phyloP scores from a whole-genome alignment of 2,888 invertebrate genomes.

The Drosophila nigricruria region DNA sequence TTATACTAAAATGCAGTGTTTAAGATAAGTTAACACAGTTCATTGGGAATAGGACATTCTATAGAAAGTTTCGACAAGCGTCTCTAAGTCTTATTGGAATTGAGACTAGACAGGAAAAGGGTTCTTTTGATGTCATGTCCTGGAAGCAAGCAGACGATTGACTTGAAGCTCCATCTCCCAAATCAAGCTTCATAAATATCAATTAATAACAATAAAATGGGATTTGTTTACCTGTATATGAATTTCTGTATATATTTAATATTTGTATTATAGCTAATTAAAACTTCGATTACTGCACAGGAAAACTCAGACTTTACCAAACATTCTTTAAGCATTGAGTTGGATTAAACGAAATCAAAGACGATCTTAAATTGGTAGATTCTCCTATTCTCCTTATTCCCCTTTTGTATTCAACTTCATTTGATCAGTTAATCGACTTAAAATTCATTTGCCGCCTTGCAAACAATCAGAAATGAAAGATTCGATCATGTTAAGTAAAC shows the following conservation, averaged over 20 bases:
- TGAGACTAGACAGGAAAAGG: too few relatives aligned
- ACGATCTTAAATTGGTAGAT: not conserved
- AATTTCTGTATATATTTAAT: not conserved
- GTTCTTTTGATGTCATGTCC: too few relatives aligned
- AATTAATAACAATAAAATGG: too few relatives aligned
- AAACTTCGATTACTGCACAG: not conserved
- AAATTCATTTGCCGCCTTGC: slow-evolving; percentile 1
- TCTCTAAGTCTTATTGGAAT: too few relatives aligned
- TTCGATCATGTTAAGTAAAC: slow-evolving; percentile 50
- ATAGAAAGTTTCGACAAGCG: too few relatives aligned
- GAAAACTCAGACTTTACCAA: not conserved
- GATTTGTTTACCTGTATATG: too few relatives aligned
- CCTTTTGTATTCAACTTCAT: not conserved
- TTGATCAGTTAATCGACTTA: not conserved
- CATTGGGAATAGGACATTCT: too few relatives aligned
- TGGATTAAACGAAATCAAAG: not conserved
- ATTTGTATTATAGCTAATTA: not conserved
- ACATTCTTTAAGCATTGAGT: not conserved
- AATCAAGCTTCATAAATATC: too few relatives aligned
- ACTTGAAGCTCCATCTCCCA: too few relatives aligned
- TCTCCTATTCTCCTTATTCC: not conserved
- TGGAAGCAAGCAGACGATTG: too few relatives aligned
- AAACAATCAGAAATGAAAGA: slow-evolving; percentile 8
- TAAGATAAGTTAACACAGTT: too few relatives aligned
- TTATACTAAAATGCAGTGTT: too few relatives aligned